phyloP scores from a whole-genome alignment of 2,888 invertebrate genomes.

The Eupithecia inturbata region DNA sequence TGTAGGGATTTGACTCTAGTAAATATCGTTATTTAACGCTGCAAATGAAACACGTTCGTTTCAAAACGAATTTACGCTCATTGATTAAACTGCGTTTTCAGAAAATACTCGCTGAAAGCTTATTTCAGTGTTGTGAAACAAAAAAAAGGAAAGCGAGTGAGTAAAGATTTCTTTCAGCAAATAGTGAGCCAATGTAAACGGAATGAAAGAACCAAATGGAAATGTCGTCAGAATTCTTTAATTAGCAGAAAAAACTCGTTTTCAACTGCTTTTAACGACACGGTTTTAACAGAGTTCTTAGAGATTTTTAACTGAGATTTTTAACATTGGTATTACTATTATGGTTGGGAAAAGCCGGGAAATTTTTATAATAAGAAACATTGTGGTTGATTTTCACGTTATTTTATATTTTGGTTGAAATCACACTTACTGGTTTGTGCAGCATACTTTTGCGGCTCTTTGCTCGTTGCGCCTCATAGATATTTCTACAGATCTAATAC shows the following conservation, averaged over 20 bases:
- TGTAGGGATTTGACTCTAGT: neutral
- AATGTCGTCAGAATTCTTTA: conserved; percentile 35
- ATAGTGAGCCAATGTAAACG: conserved; percentile 31
- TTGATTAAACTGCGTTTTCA: conserved; percentile 9
- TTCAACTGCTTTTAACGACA: conserved; percentile 35
- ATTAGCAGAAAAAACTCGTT: conserved; percentile 38
- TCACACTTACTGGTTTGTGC: neutral
- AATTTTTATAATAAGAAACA: neutral
- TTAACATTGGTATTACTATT: conserved; percentile 9
- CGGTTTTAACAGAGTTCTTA: conserved; percentile 33
- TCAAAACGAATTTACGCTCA: neutral
- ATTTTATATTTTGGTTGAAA: neutral
- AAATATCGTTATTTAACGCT: neutral
- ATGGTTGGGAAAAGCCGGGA: conserved; percentile 4
- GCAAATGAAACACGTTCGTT: neutral
- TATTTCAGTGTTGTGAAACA: conserved; percentile 5
- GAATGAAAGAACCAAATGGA: conserved; percentile 21
- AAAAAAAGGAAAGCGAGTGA: conserved; percentile 1
- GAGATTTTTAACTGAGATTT: conserved; percentile 38
- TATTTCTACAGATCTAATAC: too few relatives aligned
- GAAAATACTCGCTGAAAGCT: neutral
- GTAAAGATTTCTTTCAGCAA: conserved; percentile 30
- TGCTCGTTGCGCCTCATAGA: neutral
- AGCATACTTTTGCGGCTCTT: neutral
- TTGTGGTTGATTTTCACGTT: neutral